Percentiles rank a stretch among this genome's conserved stretches.
phyloP scores from a whole-genome alignment of 2,888 invertebrate genomes.

The Tetramorium bicarinatum region DNA sequence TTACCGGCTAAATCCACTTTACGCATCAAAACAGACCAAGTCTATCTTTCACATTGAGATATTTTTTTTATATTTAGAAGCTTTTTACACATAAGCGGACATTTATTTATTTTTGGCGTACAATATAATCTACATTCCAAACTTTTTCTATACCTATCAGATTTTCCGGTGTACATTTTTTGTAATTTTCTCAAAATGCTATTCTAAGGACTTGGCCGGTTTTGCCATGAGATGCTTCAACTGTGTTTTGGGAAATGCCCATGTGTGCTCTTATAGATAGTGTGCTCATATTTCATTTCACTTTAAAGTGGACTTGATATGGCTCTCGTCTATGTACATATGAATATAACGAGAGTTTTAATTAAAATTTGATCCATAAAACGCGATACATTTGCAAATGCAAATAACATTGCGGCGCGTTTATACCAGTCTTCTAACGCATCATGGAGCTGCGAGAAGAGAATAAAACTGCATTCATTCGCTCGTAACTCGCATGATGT shows the following conservation, averaged over 20 bases:
- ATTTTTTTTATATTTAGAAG: too few relatives aligned
- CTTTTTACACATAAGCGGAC: too few relatives aligned
- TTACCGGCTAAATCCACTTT: too few relatives aligned
- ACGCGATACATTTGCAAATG: background rate
- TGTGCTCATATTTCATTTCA: background rate
- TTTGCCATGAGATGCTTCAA: too few relatives aligned
- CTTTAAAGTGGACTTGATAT: background rate
- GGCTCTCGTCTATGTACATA: background rate
- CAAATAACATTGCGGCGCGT: background rate
- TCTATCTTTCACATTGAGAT: too few relatives aligned
- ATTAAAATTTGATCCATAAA: background rate
- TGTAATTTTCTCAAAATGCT: too few relatives aligned
- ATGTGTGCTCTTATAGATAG: background rate
- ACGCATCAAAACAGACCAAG: too few relatives aligned
- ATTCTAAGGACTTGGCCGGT: too few relatives aligned
- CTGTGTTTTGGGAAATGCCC: background rate
- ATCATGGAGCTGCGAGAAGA: slow-evolving; percentile 1
- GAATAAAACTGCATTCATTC: slow-evolving; percentile 8
- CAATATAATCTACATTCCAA: too few relatives aligned
- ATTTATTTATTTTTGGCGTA: too few relatives aligned
- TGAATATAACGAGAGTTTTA: background rate
- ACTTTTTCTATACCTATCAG: too few relatives aligned
- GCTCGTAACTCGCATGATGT: slow-evolving; percentile 16
- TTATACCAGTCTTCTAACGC: background rate
- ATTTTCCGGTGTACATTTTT: too few relatives aligned